These are phyloP conservation scores for Oscheius sp. DNA, from an alignment of 2,888 invertebrate genomes.

Conservation along the genomic window DNA sequence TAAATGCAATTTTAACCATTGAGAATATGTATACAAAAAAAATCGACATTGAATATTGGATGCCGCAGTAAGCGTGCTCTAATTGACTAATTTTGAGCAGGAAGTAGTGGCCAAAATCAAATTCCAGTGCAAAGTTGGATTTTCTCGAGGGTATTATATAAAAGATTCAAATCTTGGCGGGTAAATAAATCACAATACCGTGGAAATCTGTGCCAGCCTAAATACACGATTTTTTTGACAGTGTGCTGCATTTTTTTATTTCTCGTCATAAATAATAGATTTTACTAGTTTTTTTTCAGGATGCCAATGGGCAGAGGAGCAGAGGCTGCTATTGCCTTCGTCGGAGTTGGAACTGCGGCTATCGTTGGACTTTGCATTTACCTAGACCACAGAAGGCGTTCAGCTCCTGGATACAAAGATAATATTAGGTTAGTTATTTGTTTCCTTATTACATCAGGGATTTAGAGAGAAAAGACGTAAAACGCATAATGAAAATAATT, in stretches of 20 bases:
- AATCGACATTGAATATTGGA: not conserved
- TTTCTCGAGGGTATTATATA: too few relatives aligned
- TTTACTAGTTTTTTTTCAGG: too few relatives aligned
- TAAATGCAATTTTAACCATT: not conserved
- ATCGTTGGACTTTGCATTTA: conserved; percentile 96
- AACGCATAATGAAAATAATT: not conserved
- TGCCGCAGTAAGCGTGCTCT: not conserved
- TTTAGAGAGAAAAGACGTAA: not conserved
- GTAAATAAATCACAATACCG: too few relatives aligned
- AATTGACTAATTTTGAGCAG: too few relatives aligned
- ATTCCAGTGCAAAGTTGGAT: too few relatives aligned
- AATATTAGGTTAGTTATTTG: conserved; percentile 87
- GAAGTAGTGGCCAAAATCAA: too few relatives aligned
- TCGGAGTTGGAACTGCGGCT: conserved; percentile 77
- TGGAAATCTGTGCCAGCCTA: too few relatives aligned
- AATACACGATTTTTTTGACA: too few relatives aligned
- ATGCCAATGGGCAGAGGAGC: too few relatives aligned
- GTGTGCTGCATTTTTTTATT: too few relatives aligned
- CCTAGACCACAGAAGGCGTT: conserved; percentile 92
- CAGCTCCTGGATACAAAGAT: conserved; percentile 92
- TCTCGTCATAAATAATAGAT: too few relatives aligned
- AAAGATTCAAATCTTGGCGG: too few relatives aligned
- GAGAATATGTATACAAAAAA: not conserved
- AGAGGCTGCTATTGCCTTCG: conserved; percentile 34
- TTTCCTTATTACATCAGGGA: not conserved